A percentile compares a stretch with the other conserved stretches of the same genome.
Evolutionary conservation across 1,140 invertebrate genomes (phyloP).

Genomic region (Drosophila nasuta): DNA sequence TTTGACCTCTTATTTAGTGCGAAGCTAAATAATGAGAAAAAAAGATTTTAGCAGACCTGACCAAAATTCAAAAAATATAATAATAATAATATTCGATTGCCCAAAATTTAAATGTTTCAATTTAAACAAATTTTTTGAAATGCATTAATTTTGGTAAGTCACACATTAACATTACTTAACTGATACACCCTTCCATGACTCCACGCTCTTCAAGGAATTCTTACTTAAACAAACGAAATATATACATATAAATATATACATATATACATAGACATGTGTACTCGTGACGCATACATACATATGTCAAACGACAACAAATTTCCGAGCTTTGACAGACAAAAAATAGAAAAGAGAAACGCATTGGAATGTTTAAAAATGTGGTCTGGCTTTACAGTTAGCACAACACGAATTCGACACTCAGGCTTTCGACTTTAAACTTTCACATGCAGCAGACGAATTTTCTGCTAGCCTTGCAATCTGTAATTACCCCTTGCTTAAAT

Average conservation of each 20-base stretch:
- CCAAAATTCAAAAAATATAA: too few species aligned
- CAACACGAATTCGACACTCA: not conserved
- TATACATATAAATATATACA: slow-evolving; percentile 4
- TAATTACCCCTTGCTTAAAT: slow-evolving; percentile 5
- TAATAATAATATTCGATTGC: too few species aligned
- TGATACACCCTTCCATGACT: slow-evolving; percentile 4
- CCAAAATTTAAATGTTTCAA: too few species aligned
- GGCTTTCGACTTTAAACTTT: slow-evolving; percentile 2
- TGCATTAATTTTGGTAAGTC: too few species aligned
- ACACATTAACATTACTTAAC: not conserved
- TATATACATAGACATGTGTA: not conserved
- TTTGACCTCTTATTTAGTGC: too few species aligned
- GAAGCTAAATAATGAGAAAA: too few species aligned
- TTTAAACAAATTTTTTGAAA: too few species aligned
- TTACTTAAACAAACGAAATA: slow-evolving; percentile 23
- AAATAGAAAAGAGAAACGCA: slow-evolving; percentile 24
- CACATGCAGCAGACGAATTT: slow-evolving; percentile 64
- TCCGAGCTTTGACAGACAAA: slow-evolving; percentile 53
- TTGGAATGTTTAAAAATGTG: slow-evolving; percentile 57
- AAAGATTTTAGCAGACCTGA: too few species aligned
- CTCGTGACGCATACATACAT: slow-evolving; percentile 44
- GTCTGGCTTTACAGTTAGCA: slow-evolving; percentile 7
- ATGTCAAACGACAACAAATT: slow-evolving; percentile 75
- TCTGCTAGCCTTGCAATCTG: slow-evolving; percentile 67
- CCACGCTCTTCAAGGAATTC: slow-evolving; percentile 50